These are phyloP conservation scores for Pilophorus perplexus DNA, from an alignment of 2,888 invertebrate genomes.

Conservation along the genomic window DNA sequence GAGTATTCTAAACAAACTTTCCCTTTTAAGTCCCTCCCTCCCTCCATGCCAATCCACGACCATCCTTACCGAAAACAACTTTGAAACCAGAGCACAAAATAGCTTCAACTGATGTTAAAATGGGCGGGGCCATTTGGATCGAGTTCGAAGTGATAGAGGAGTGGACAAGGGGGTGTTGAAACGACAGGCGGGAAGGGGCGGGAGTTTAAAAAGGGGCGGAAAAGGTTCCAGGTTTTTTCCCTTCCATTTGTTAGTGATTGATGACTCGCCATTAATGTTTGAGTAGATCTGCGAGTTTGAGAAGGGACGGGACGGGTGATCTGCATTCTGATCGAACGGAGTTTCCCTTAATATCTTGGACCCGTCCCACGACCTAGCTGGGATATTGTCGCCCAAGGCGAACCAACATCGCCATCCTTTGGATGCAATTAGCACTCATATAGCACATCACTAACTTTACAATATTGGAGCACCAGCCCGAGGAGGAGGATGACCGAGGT, in stretches of 20 bases:
- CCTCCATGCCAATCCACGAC: neutral
- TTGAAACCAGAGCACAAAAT: slow-evolving; percentile 25
- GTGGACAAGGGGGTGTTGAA: neutral
- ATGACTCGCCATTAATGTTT: slow-evolving; percentile 8
- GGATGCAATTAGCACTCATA: too few relatives aligned
- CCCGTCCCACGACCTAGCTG: neutral
- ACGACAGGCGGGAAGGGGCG: neutral
- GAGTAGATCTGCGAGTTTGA: neutral
- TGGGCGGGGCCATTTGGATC: slow-evolving; percentile 10
- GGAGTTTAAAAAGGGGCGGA: neutral
- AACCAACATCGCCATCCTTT: too few relatives aligned
- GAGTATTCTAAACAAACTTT: slow-evolving; percentile 30
- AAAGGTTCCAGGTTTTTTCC: neutral
- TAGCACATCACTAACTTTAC: too few relatives aligned
- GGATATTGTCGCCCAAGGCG: too few relatives aligned
- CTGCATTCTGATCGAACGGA: neutral
- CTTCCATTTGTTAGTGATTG: neutral
- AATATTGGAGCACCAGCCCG: too few relatives aligned
- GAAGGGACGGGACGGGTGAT: neutral
- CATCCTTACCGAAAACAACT: slow-evolving; percentile 8
- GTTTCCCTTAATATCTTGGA: neutral
- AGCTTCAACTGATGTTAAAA: slow-evolving; percentile 24
- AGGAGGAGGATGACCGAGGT: too few relatives aligned
- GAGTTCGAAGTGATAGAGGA: neutral
- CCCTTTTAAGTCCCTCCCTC: slow-evolving; percentile 15